Percentiles rank a stretch among this genome's conserved stretches.
Conservation (phyloP, 2,113 vertebrate genomes). For the Misgurnus anguillicaudatus region DNA sequence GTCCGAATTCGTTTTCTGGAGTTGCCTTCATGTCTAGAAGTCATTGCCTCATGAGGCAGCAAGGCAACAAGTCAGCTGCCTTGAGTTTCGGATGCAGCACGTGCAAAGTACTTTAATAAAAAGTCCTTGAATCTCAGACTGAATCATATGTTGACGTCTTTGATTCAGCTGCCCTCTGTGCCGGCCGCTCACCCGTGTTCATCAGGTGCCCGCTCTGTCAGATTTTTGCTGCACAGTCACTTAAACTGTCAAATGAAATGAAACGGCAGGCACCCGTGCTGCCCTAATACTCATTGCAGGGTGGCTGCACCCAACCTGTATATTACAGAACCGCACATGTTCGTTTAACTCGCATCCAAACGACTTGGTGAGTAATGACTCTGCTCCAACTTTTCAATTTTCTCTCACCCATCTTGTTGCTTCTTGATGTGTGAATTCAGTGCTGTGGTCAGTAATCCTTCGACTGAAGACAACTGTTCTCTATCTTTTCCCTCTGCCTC, state of each 20-base stretch:
- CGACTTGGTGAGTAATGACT: slow-evolving; percentile 33
- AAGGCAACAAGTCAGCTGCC: too few relatives aligned
- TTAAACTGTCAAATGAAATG: slow-evolving; percentile 41
- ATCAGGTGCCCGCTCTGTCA: slow-evolving; percentile 22
- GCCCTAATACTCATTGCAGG: slow-evolving; percentile 23
- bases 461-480: slow-evolving; percentile 2
- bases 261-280: not conserved
- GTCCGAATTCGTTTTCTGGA: too few relatives aligned
- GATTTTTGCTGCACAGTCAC: slow-evolving; percentile 17
- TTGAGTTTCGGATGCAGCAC: too few relatives aligned
- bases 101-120: not conserved
- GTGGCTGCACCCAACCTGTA: slow-evolving; percentile 14
- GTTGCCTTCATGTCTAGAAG: too few relatives aligned
- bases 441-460: slow-evolving; percentile 24
- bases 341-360: slow-evolving; percentile 7
- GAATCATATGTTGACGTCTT: not conserved
- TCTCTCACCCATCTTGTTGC: not conserved
- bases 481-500: slow-evolving; percentile 17
- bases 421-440: slow-evolving; percentile 39
- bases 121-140: not conserved
- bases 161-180: slow-evolving; percentile 1
- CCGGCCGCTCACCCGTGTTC: not conserved
- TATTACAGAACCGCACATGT: slow-evolving; percentile 15
- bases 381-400: slow-evolving; percentile 12
- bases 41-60: too few relatives aligned